Conservation (phyloP, 2,113 vertebrate species). For the Gymnarchus niloticus region DNA sequence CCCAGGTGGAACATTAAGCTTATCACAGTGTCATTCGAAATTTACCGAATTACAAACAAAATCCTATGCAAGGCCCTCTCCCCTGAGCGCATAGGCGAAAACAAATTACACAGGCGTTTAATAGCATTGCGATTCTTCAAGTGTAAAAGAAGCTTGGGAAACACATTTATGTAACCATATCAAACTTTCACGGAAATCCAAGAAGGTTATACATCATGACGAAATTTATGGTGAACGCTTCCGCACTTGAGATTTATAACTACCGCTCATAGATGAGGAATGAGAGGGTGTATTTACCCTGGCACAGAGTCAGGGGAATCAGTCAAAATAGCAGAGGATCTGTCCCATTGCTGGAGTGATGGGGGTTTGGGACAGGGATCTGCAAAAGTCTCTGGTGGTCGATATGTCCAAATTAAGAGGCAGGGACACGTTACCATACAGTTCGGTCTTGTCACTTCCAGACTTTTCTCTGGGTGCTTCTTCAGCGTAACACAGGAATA, state of each 20-base stretch:
- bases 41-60: slow-evolving; percentile 23
- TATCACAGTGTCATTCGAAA: slow-evolving; percentile 23
- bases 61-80: slow-evolving; percentile 17
- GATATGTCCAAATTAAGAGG: slow-evolving; percentile 21
- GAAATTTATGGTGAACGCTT: slow-evolving; percentile 29
- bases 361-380: slow-evolving; percentile 6
- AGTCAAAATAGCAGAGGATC: slow-evolving; percentile 33
- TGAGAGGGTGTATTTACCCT: slow-evolving; percentile 34
- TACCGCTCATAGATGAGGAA: slow-evolving; percentile 22
- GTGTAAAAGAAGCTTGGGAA: slow-evolving; percentile 22
- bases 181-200: slow-evolving; percentile 37
- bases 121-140: slow-evolving; percentile 19
- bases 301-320: slow-evolving; percentile 33
- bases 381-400: slow-evolving; percentile 19
- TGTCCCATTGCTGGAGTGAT: neutral
- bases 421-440: slow-evolving; percentile 9
- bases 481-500: neutral
- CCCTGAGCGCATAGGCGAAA: neutral
- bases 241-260: slow-evolving; percentile 38
- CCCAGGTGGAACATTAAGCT: slow-evolving; percentile 16
- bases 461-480: neutral
- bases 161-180: slow-evolving; percentile 30
- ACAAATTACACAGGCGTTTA: slow-evolving; percentile 23
- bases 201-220: slow-evolving; percentile 39
- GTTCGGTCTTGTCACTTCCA: neutral